Evolutionary conservation across 1,140 invertebrate genomes (phyloP), one percentile per base, ranked within the genome.

Genomic region (Caenorhabditis latens): DNA sequence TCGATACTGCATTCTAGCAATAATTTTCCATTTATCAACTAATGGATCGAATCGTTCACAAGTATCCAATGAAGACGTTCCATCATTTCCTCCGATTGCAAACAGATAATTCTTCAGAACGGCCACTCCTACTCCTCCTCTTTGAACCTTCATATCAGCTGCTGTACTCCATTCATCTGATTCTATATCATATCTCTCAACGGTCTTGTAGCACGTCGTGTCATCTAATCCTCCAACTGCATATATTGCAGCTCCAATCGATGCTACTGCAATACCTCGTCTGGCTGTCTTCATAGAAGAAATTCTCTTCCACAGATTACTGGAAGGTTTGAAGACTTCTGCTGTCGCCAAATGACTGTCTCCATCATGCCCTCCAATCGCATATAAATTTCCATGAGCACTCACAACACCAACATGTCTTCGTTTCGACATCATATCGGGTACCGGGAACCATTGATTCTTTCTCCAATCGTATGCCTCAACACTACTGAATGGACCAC

Each of bases 361-460:
- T 46, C 96, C 96, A 93, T 98, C 97, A 86, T 97, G 95, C 11
- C 97, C 97, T 83, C 97, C 97, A 46, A 97, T 96, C 16, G 96
- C 96, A 94, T 97, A 99, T 90, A 99, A 99, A 94, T 97, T 95
- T 93, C 98, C 98, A 94, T 99, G 98, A 93, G 97, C 99, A 58
- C 99, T 97, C 7, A 98, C 97, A 94, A 97, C 98, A 84, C 98
- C 98, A 84, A 99, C 94, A 94, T 99, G 98, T 94, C 96, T 97
- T 93, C 98, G 94, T 90, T 97, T 94, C 8, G 97, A 98, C 86
- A 96, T 99, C 98, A 99, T 99, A 14, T 98, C 97, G 50, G 98
- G 96, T 90, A 99, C 97, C 1, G 97, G 96, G 92, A 96, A 96
- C 98, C 98, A 99, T 57, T 96, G 95, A 94, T 99, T 98, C 40